These are phyloP conservation scores for Fopius arisanus DNA, from an alignment of 1,140 invertebrate genomes.

Conservation along the genomic window DNA sequence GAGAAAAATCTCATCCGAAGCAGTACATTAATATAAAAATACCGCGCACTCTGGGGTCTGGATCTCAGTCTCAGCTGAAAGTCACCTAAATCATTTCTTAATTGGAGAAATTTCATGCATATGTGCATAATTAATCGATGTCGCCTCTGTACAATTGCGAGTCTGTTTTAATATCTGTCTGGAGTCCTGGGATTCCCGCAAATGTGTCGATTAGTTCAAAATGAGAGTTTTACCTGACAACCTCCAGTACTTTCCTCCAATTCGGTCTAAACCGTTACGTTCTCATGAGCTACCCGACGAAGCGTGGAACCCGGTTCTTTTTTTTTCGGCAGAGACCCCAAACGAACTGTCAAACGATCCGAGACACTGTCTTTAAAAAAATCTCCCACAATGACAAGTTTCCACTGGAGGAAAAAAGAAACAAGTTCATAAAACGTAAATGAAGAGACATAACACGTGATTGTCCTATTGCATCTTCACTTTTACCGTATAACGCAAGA, in stretches of 20 bases:
- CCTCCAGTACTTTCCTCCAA: conserved; percentile 31
- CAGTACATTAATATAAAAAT: too few species aligned
- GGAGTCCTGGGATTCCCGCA: not conserved
- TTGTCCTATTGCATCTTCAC: conserved; percentile 44
- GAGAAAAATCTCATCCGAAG: too few species aligned
- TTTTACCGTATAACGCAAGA: conserved; percentile 51
- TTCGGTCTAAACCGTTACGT: conserved; percentile 35
- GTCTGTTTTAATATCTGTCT: not conserved
- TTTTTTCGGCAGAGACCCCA: conserved; percentile 8
- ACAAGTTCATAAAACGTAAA: not conserved
- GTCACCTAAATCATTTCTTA: not conserved
- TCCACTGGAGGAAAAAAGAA: not conserved
- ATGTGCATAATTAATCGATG: conserved; percentile 4
- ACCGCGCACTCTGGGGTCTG: too few species aligned
- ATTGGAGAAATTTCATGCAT: conserved; percentile 6
- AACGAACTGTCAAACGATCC: conserved; percentile 27
- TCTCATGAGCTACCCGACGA: conserved; percentile 31
- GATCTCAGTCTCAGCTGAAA: not conserved
- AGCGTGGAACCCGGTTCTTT: conserved; percentile 36
- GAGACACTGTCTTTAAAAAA: conserved; percentile 35
- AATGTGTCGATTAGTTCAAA: conserved; percentile 21
- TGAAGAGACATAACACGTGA: not conserved
- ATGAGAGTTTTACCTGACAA: conserved; percentile 30
- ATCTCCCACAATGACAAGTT: not conserved
- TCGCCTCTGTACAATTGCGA: not conserved